Evolutionary conservation across 2,113 vertebrate genomes (phyloP).

Genomic region (Noturus placidus): DNA sequence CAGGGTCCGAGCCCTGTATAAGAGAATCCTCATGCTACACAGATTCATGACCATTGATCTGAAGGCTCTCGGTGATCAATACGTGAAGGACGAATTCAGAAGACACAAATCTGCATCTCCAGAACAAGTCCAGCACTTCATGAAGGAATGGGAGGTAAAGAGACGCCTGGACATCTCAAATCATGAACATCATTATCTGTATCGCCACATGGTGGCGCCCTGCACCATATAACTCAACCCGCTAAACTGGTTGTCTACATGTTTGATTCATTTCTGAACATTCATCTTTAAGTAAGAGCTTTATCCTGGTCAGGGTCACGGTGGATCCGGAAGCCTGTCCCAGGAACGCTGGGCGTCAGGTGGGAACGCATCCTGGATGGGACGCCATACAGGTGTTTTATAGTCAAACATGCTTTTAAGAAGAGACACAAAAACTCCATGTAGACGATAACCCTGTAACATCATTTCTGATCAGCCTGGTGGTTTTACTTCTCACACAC

Average conservation of each 20-base stretch:
- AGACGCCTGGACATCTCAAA: not conserved
- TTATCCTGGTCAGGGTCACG: not conserved
- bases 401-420: not conserved
- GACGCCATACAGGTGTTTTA: not conserved
- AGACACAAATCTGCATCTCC: slow-evolving; percentile 71
- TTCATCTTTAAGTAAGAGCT: not conserved
- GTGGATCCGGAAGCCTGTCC: not conserved
- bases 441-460: not conserved
- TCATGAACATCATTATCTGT: not conserved
- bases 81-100: slow-evolving; percentile 88
- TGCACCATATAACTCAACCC: not conserved
- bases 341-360: not conserved
- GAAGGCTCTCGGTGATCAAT: slow-evolving; percentile 82
- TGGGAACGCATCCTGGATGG: not conserved
- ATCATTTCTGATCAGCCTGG: not conserved
- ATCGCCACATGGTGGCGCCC: slow-evolving; percentile 16
- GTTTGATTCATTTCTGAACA: not conserved
- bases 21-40: slow-evolving; percentile 80
- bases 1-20: slow-evolving; percentile 75
- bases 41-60: slow-evolving; percentile 80
- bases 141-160: slow-evolving; percentile 86
- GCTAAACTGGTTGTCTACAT: not conserved
- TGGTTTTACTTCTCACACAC: not conserved
- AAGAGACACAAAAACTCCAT: not conserved
- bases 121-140: slow-evolving; percentile 76